Evolutionary conservation across 2,888 invertebrate species (phyloP).

Genomic region (Biston stratarius): DNA sequence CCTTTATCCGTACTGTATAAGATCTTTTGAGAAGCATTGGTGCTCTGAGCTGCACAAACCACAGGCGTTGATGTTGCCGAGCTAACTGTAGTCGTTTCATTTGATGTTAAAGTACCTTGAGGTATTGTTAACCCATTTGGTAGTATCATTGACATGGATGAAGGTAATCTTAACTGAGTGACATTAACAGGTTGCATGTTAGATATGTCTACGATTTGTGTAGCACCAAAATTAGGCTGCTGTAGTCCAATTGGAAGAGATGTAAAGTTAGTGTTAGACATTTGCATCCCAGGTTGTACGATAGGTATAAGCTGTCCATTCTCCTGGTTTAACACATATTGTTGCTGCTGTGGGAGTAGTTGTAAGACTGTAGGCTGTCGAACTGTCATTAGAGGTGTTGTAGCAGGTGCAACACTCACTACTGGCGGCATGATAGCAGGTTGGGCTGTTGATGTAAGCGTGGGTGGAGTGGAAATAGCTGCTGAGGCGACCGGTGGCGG

Average conservation of each 20-base stretch:
- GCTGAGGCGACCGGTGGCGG: conserved; percentile 69
- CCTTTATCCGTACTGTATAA: conserved; percentile 79
- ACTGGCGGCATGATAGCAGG: conserved; percentile 72
- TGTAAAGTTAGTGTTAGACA: conserved; percentile 78
- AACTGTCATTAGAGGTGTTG: conserved; percentile 79
- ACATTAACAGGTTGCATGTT: conserved; percentile 81
- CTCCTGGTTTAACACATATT: conserved; percentile 81
- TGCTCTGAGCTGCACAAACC: conserved; percentile 79
- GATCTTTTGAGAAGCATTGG: conserved; percentile 77
- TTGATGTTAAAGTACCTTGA: conserved; percentile 72
- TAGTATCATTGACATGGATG: conserved; percentile 82
- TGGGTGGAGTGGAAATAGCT: conserved; percentile 67
- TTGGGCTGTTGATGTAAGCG: conserved; percentile 67
- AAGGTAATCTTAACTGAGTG: conserved; percentile 75
- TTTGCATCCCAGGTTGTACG: conserved; percentile 78
- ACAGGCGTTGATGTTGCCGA: conserved; percentile 77
- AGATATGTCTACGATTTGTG: conserved; percentile 76
- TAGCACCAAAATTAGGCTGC: conserved; percentile 76
- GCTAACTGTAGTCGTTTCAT: conserved; percentile 79
- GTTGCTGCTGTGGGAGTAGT: conserved; percentile 74
- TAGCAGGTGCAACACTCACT: conserved; percentile 74
- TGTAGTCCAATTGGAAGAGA: conserved; percentile 75
- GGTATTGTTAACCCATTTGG: conserved; percentile 77
- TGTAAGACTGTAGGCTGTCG: conserved; percentile 79
- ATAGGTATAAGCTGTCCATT: conserved; percentile 82